Evolutionary conservation across 2,113 vertebrate species (phyloP).

Genomic region (Malurus cyaneus): DNA sequence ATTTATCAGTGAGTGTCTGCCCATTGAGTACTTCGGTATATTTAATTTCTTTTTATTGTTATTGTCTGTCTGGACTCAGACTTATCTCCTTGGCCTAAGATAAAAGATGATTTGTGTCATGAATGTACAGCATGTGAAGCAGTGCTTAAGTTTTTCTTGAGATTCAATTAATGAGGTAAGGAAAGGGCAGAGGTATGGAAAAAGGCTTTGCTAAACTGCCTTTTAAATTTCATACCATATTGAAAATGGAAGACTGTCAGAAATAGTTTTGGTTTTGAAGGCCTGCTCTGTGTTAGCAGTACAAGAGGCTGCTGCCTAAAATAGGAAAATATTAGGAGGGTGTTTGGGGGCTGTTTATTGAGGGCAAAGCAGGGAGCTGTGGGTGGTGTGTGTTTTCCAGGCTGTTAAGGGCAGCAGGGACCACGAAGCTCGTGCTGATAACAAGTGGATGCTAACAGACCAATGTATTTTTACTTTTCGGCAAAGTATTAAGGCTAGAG

Average conservation of each 20-base stretch:
- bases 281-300: neutral
- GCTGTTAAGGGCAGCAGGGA: conserved; percentile 16
- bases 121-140: neutral
- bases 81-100: conserved; percentile 30
- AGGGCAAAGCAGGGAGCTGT: neutral
- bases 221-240: neutral
- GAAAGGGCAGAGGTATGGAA: neutral
- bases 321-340: neutral
- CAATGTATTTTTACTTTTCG: conserved; percentile 36
- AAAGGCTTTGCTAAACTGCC: neutral
- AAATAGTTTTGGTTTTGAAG: conserved; percentile 31
- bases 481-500: conserved; percentile 49
- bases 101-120: conserved; percentile 23
- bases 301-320: conserved; percentile 32
- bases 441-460: neutral
- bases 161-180: neutral
- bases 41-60: conserved; percentile 51
- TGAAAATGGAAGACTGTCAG: neutral
- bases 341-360: conserved; percentile 12
- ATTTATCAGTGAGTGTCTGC: conserved; percentile 50
- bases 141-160: neutral
- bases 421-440: neutral
- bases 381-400: neutral
- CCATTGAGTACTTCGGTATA: conserved; percentile 25
- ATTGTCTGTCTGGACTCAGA: conserved; percentile 44